Conservation (phyloP, 2,888 invertebrate genomes). For the Calameuta idolon region DNA sequence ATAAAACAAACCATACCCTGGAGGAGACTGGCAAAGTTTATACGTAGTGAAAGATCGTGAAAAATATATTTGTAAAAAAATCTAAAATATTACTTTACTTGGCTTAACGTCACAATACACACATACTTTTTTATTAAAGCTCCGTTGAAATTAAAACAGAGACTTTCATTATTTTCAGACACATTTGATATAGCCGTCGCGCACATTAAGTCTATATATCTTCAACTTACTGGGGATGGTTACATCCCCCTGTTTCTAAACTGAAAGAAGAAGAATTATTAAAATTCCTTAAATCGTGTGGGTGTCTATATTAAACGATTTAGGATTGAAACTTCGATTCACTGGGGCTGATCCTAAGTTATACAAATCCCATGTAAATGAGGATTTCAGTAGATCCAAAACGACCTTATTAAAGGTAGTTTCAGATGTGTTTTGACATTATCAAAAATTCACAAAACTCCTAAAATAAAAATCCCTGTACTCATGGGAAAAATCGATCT, state of each 20-base stretch:
- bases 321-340: background rate
- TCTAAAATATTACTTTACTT: background rate
- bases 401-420: no score
- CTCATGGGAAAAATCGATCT: background rate
- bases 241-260: background rate
- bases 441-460: no score
- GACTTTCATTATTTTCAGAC: background rate
- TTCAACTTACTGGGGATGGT: background rate
- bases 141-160: background rate
- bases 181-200: background rate
- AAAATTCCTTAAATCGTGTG: background rate
- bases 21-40: background rate
- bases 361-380: background rate
- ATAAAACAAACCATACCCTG: background rate
- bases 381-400: background rate
- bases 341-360: background rate
- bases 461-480: background rate
- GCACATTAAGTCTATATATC: background rate
- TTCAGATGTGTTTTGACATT: no score
- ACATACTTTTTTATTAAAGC: background rate
- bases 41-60: background rate
- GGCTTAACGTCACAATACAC: background rate
- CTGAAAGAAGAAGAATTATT: background rate
- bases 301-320: background rate
- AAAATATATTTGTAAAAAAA: background rate